A percentile compares a stretch with the other conserved stretches of the same genome.
phyloP scores from a whole-genome alignment of 2,113 vertebrate species.

The Columba janthina region DNA sequence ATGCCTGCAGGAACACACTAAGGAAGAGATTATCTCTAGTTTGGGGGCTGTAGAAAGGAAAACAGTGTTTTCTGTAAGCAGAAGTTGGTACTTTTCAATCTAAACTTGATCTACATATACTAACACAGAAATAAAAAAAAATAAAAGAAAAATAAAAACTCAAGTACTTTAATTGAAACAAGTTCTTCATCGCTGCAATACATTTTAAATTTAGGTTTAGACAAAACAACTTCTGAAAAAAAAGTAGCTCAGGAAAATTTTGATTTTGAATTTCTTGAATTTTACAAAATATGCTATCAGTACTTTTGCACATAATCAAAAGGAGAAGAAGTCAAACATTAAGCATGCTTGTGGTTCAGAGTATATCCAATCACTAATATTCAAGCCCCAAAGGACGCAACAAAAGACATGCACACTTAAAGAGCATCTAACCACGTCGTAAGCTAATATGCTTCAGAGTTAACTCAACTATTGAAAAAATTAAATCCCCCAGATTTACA shows the following conservation, averaged over 20 bases:
- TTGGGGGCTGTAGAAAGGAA: neutral
- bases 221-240: neutral
- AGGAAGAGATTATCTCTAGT: neutral
- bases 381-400: neutral
- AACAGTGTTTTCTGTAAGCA: neutral
- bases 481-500: neutral
- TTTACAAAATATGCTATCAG: neutral
- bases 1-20: neutral
- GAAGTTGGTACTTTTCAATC: neutral
- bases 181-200: neutral
- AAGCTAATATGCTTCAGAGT: neutral
- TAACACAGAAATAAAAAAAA: neutral
- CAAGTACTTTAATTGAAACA: neutral
- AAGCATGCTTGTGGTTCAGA: neutral
- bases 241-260: neutral
- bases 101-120: neutral
- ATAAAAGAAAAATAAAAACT: neutral
- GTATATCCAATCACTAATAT: neutral
- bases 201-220: neutral
- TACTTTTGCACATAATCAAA: neutral
- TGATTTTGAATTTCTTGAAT: neutral
- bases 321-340: neutral
- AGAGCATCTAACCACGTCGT: neutral
- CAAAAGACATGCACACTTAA: neutral
- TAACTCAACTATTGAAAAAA: neutral